Percentiles rank a stretch among this genome's conserved stretches.
Conservation (phyloP, 2,888 invertebrate species). For the Helicoverpa assulta region DNA sequence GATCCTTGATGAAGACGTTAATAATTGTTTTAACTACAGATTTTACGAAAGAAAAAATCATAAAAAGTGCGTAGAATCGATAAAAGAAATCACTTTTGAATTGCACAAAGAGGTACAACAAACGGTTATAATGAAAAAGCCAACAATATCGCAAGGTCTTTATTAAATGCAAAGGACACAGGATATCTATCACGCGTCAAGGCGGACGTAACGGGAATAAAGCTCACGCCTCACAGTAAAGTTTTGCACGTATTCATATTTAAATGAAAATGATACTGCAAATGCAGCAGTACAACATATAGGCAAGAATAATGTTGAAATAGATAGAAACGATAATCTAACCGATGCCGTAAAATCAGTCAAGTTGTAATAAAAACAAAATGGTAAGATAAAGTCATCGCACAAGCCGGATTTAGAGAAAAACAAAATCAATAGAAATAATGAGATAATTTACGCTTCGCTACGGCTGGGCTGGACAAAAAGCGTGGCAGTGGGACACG, state of each 20-base stretch:
- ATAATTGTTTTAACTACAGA: conserved; percentile 6
- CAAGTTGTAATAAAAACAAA: conserved; percentile 36
- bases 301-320: no score
- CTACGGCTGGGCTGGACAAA: conserved; percentile 76
- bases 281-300: conserved; percentile 19
- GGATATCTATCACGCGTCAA: conserved; percentile 53
- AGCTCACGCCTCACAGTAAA: conserved; percentile 31
- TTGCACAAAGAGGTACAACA: not conserved
- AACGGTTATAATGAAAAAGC: conserved; percentile 4
- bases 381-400: conserved; percentile 50
- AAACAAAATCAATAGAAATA: conserved; percentile 77
- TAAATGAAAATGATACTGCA: conserved; percentile 45
- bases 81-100: not conserved
- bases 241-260: conserved; percentile 36
- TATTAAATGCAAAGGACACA: conserved; percentile 70
- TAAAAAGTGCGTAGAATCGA: not conserved
- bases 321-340: not conserved
- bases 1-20: conserved; percentile 9
- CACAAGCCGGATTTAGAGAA: conserved; percentile 61
- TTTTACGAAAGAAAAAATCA: not conserved
- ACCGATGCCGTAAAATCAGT: not conserved
- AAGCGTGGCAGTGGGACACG: conserved; percentile 81
- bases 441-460: conserved; percentile 81
- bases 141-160: conserved; percentile 21
- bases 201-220: conserved; percentile 71